Evolutionary conservation across 2,797 vertebrate species (phyloP).

Genomic region (Acrossocheilus fasciatus): DNA sequence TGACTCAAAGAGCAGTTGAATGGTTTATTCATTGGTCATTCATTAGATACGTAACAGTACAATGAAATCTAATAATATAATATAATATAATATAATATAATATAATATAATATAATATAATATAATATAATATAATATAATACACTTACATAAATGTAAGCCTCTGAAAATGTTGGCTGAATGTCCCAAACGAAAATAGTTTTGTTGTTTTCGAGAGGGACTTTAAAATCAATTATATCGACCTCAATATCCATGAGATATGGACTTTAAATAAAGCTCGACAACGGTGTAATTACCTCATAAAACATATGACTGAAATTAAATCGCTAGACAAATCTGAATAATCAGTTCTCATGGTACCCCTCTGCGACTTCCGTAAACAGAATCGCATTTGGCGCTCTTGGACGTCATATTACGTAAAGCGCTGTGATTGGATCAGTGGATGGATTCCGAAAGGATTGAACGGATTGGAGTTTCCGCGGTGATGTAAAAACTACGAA

Average conservation of each 20-base stretch:
- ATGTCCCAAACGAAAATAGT: conserved; percentile 84
- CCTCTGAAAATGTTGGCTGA: conserved; percentile 62
- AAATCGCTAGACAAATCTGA: not conserved
- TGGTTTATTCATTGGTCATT: not conserved
- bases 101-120: not conserved
- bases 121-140: not conserved
- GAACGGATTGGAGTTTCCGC: not conserved
- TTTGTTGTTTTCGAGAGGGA: conserved; percentile 77
- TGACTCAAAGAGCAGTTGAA: not conserved
- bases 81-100: not conserved
- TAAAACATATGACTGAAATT: not conserved
- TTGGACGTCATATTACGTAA: not conserved
- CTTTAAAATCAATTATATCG: conserved; percentile 79
- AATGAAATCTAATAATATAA: not conserved
- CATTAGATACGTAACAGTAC: not conserved
- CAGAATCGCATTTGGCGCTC: conserved; percentile 35
- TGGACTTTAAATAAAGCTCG: not conserved
- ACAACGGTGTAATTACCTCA: not conserved
- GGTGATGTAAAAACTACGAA: too few species aligned
- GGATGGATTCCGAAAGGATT: not conserved
- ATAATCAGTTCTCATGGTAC: too few species aligned
- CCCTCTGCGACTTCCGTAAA: conserved; percentile 14
- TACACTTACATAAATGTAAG: conserved; percentile 73
- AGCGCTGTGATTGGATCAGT: conserved; percentile 21
- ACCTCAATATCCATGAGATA: conserved; percentile 65